Conservation (phyloP, 2,797 vertebrate genomes). For the Hippoglossus hippoglossus region DNA sequence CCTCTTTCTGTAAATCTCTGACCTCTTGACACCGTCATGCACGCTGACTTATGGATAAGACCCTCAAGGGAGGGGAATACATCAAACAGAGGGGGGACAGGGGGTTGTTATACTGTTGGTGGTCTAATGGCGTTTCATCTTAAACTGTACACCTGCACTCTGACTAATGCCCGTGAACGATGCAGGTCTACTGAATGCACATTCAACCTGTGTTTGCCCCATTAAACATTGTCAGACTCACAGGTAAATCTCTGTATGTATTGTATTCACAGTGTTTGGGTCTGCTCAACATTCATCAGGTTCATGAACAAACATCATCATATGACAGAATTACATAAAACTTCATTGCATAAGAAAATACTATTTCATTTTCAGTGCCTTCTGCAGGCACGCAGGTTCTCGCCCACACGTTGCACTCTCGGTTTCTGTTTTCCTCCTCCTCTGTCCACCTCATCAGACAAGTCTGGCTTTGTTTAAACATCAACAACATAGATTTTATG, state of each 20-base stretch:
- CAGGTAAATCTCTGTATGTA: not conserved
- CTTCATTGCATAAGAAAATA: conserved; percentile 55
- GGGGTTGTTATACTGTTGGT: conserved; percentile 37
- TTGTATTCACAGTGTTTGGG: not conserved
- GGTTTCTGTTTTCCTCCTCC: conserved; percentile 11
- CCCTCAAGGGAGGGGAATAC: conserved; percentile 54
- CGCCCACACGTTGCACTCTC: conserved; percentile 38
- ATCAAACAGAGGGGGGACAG: conserved; percentile 54
- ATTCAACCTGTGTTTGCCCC: conserved; percentile 10
- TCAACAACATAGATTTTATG: not conserved
- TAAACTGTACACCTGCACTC: conserved; percentile 43
- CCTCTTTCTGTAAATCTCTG: conserved; percentile 69
- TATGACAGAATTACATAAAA: conserved; percentile 34
- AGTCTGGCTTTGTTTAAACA: not conserved
- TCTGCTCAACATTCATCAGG: conserved; percentile 2
- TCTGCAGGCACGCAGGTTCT: conserved; percentile 20
- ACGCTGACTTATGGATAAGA: conserved; percentile 61
- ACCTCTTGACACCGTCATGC: conserved; percentile 56
- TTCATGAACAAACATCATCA: not conserved
- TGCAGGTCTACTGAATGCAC: conserved; percentile 6
- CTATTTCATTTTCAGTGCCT: conserved; percentile 45
- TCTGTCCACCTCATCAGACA: conserved; percentile 11
- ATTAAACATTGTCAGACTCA: not conserved
- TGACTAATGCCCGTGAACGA: conserved; percentile 23
- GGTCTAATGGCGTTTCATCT: conserved; percentile 48